Conservation (phyloP, 2,888 invertebrate genomes). For the Imbricaverruca yamaguchii region DNA sequence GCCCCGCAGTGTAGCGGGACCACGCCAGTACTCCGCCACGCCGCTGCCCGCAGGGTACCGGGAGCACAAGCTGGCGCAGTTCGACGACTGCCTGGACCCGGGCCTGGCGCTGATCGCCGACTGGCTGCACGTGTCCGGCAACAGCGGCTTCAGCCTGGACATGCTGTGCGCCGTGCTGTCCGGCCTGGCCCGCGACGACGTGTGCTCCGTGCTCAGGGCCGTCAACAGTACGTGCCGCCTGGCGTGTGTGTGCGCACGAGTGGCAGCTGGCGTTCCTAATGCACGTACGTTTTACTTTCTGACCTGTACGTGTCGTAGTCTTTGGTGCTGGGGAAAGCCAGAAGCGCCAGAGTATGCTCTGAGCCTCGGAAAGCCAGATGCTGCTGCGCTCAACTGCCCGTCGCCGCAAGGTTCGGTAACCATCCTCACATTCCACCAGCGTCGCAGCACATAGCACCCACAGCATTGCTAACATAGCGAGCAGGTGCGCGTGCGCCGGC, state of each 20-base stretch:
- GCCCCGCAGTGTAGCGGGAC: background rate
- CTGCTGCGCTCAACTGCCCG: too few species aligned
- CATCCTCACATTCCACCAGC: too few species aligned
- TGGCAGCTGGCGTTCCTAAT: too few species aligned
- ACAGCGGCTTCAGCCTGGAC: constrained; percentile 20
- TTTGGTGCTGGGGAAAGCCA: too few species aligned
- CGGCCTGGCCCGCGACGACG: constrained; percentile 26
- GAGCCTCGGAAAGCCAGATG: too few species aligned
- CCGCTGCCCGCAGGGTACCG: background rate
- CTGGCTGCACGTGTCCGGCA: constrained; percentile 29
- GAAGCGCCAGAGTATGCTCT: too few species aligned
- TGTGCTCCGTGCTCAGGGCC: constrained; percentile 30
- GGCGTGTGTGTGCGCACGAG: background rate
- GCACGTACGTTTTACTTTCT: too few species aligned
- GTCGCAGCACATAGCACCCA: too few species aligned
- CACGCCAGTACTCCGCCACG: background rate
- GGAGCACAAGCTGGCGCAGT: constrained; percentile 16
- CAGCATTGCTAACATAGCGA: too few species aligned
- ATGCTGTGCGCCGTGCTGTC: constrained; percentile 2
- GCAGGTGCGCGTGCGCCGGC: too few species aligned
- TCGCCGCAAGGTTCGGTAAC: too few species aligned
- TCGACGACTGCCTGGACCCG: constrained; percentile 18
- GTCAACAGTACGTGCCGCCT: background rate
- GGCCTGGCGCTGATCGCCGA: constrained; percentile 27
- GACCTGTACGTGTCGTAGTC: too few species aligned